These are phyloP conservation scores for Podabrus alpinus DNA, from an alignment of 2,888 invertebrate species.

Conservation along the genomic window DNA sequence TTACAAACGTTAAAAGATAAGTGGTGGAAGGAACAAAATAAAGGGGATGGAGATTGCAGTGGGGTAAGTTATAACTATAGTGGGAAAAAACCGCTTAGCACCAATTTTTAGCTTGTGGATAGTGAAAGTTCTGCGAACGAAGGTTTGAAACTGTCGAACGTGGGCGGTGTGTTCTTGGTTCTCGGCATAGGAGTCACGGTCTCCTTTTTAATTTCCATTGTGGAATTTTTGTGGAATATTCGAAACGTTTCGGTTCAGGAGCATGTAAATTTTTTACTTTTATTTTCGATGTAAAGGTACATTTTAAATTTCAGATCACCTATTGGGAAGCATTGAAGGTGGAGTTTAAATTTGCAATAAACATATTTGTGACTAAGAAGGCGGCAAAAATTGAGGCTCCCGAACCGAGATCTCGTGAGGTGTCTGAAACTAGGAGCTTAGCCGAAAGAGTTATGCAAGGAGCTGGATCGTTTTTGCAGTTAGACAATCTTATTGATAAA, in stretches of 20 bases:
- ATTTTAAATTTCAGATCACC: constrained; percentile 62
- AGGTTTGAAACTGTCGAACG: constrained; percentile 78
- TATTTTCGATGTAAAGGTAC: not conserved
- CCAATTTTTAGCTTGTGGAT: not conserved
- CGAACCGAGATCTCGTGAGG: constrained; percentile 3
- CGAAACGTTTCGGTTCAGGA: constrained; percentile 76
- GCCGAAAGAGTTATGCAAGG: constrained; percentile 28
- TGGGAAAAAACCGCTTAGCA: not conserved
- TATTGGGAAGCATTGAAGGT: constrained; percentile 69
- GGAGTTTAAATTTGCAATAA: constrained; percentile 73
- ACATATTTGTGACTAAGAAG: constrained; percentile 75
- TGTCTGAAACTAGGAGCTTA: constrained; percentile 19
- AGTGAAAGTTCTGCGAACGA: constrained; percentile 3
- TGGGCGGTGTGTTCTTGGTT: constrained; percentile 90
- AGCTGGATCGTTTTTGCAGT: constrained; percentile 30
- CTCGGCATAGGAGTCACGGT: constrained; percentile 73
- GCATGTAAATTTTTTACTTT: constrained; percentile 63
- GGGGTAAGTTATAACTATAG: not conserved
- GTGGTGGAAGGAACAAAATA: constrained; percentile 84
- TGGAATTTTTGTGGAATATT: constrained; percentile 86
- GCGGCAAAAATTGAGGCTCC: constrained; percentile 53
- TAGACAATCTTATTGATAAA: constrained; percentile 22
- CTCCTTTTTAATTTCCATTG: constrained; percentile 74
- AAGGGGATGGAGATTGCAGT: constrained; percentile 42
- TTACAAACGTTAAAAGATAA: constrained; percentile 80